Conservation (phyloP, 2,888 invertebrate genomes). For the Caenorhabditis becei region DNA sequence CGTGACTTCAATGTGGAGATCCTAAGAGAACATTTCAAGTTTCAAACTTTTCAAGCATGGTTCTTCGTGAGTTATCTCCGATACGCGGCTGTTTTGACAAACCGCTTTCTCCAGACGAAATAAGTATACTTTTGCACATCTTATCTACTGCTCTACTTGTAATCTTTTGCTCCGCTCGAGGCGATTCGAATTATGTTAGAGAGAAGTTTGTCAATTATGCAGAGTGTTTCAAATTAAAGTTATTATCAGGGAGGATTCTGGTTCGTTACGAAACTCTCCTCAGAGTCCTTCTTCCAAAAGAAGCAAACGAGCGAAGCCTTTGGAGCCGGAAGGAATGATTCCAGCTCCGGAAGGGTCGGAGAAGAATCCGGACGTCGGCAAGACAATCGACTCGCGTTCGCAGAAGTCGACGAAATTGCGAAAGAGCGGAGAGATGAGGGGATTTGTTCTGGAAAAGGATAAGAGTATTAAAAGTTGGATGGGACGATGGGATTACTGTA, state of each 20-base stretch:
- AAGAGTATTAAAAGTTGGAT: slow-evolving; percentile 27
- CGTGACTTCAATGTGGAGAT: neutral
- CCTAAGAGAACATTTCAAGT: neutral
- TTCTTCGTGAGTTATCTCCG: slow-evolving; percentile 1
- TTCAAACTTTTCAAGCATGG: neutral
- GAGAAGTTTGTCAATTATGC: slow-evolving; percentile 10
- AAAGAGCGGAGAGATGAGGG: slow-evolving; percentile 17
- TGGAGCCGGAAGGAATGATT: slow-evolving; percentile 32
- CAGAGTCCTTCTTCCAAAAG: neutral
- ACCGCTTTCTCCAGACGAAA: slow-evolving; percentile 10
- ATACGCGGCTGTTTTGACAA: too few relatives aligned
- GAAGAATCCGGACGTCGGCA: slow-evolving; percentile 27
- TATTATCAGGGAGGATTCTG: neutral
- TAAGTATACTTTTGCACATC: neutral
- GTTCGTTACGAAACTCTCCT: neutral
- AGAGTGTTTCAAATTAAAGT: neutral
- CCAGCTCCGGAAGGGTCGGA: slow-evolving; percentile 23
- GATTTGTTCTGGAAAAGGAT: slow-evolving; percentile 25
- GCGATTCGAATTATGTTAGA: neutral
- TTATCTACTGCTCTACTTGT: slow-evolving; percentile 7
- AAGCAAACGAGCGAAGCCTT: slow-evolving; percentile 17
- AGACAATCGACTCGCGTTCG: slow-evolving; percentile 11
- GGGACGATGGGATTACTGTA: neutral
- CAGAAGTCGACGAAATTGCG: slow-evolving; percentile 7
- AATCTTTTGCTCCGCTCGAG: slow-evolving; percentile 22